phyloP scores from a whole-genome alignment of 1,140 invertebrate genomes.

The Zaprionus kolodkinae region DNA sequence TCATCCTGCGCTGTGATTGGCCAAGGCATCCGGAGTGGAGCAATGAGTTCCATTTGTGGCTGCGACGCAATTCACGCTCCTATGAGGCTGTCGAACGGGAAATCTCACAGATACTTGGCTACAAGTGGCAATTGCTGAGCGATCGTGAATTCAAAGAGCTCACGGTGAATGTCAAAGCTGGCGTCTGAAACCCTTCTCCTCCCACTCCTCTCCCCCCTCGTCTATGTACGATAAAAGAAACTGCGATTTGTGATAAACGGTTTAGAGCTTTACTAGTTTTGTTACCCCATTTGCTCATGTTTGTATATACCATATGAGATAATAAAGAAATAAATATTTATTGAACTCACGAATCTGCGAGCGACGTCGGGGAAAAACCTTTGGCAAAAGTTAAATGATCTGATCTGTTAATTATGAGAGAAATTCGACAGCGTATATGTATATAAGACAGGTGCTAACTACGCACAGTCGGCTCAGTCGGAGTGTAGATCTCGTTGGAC shows the following conservation, averaged over 20 bases:
- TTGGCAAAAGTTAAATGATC: background rate
- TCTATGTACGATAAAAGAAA: background rate
- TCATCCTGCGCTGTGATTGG: constrained; percentile 90
- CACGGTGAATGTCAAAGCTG: constrained; percentile 71
- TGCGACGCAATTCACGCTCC: constrained; percentile 86
- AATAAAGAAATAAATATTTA: constrained; percentile 57
- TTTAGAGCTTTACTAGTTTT: constrained; percentile 70
- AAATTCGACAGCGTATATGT: constrained; percentile 37
- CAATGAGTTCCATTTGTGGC: constrained; percentile 88
- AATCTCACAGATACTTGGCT: constrained; percentile 89
- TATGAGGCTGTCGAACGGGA: constrained; percentile 89
- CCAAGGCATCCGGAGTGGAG: constrained; percentile 88
- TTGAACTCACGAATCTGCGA: constrained; percentile 30
- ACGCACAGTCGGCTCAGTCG: constrained; percentile 3
- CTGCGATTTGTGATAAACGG: constrained; percentile 69
- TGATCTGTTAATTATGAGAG: constrained; percentile 30
- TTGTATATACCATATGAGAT: background rate
- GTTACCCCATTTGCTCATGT: constrained; percentile 33
- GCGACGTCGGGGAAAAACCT: constrained; percentile 38
- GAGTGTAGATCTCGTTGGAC: background rate
- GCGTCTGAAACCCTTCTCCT: constrained; percentile 14
- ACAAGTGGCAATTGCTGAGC: constrained; percentile 89
- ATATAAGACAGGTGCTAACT: constrained; percentile 33
- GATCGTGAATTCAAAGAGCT: constrained; percentile 89
- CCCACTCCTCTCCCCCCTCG: background rate